Evolutionary conservation across 2,113 vertebrate genomes (phyloP).

Genomic region (Cacatua alba): DNA sequence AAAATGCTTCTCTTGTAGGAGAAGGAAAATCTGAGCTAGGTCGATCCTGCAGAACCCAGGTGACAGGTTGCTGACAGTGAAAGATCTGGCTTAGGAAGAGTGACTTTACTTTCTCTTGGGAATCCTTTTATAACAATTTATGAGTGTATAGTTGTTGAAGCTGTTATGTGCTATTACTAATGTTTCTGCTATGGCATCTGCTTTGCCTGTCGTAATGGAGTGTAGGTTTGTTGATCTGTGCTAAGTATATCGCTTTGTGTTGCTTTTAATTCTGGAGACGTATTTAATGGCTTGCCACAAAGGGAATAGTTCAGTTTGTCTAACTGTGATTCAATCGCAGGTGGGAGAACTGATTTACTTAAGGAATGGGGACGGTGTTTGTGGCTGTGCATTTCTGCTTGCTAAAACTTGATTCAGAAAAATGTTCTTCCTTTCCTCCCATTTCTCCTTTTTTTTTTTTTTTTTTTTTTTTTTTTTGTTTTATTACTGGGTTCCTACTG

Average conservation of each 20-base stretch:
- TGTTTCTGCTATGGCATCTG: not conserved
- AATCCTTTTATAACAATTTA: not conserved
- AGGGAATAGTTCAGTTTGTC: not conserved
- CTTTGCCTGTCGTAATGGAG: not conserved
- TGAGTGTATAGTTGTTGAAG: not conserved
- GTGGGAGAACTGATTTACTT: conserved; percentile 7
- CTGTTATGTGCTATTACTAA: not conserved
- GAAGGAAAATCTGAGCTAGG: not conserved
- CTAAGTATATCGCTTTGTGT: not conserved
- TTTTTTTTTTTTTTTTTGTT: not conserved
- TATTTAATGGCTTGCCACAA: not conserved
- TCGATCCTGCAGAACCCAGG: not conserved
- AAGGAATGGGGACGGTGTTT: not conserved
- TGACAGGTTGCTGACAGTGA: not conserved
- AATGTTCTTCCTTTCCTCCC: not conserved
- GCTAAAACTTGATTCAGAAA: not conserved
- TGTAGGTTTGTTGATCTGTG: not conserved
- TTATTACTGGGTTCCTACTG: not conserved
- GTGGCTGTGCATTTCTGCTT: not conserved
- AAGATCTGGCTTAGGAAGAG: not conserved
- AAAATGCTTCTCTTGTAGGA: not conserved
- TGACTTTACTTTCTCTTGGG: not conserved
- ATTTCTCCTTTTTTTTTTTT: not conserved
- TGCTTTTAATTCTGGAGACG: not conserved
- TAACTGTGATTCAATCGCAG: conserved; percentile 6